A percentile compares a stretch with the other conserved stretches of the same genome.
Evolutionary conservation across 2,888 invertebrate genomes (phyloP).

Genomic region (Seira musarum): DNA sequence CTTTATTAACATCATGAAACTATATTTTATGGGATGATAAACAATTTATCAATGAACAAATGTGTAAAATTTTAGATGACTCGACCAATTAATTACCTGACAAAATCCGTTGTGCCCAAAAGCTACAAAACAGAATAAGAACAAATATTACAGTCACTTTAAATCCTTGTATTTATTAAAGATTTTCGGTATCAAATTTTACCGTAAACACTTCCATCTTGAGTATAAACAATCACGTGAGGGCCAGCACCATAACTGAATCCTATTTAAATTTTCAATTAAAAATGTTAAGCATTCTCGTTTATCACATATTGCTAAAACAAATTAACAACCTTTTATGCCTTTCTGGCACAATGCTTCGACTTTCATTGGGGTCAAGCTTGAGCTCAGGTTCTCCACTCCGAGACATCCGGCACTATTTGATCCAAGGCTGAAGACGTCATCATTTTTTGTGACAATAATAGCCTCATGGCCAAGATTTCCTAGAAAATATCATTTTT

Average conservation of each 20-base stretch:
- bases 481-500: conserved; percentile 71
- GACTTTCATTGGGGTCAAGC: conserved; percentile 75
- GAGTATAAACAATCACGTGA: conserved; percentile 77
- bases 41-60: too few relatives aligned
- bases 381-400: conserved; percentile 74
- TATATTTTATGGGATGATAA: too few relatives aligned
- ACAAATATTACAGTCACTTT: background rate
- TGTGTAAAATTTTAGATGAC: background rate
- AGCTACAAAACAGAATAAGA: conserved; percentile 34
- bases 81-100: conserved; percentile 70
- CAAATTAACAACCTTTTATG: conserved; percentile 72
- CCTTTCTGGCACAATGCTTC: conserved; percentile 75
- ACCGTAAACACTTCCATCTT: conserved; percentile 75
- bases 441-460: conserved; percentile 76
- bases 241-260: conserved; percentile 77
- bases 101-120: conserved; percentile 73
- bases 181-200: background rate
- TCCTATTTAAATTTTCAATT: conserved; percentile 68
- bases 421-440: conserved; percentile 76
- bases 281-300: background rate
- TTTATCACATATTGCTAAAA: conserved; percentile 9
- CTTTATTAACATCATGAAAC: background rate
- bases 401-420: conserved; percentile 77
- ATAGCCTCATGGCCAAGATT: conserved; percentile 77
- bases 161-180: background rate